Percentiles rank a stretch among this genome's conserved stretches.
These are phyloP conservation scores for Marmota flaviventris DNA, from an alignment of 2,113 vertebrate genomes.

Conservation along the genomic window DNA sequence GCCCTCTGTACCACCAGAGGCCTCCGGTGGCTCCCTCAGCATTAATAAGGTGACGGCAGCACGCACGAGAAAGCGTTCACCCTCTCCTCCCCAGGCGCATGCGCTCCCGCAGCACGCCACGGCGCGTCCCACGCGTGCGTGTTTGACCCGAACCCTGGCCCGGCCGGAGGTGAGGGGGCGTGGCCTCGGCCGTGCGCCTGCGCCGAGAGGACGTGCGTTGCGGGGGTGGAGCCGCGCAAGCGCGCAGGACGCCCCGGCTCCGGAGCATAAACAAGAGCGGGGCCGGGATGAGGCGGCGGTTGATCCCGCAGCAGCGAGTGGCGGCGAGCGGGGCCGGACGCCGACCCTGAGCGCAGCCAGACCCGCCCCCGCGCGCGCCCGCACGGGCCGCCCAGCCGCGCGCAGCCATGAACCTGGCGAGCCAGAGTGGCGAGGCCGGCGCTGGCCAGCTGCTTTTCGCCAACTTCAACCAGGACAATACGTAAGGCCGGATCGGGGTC, in stretches of 20 bases:
- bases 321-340: slow-evolving; percentile 53
- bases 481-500: slow-evolving; percentile 90
- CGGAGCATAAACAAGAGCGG: slow-evolving; percentile 89
- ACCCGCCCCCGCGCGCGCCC: slow-evolving; percentile 62
- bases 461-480: slow-evolving; percentile 99
- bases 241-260: slow-evolving; percentile 76
- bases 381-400: background rate
- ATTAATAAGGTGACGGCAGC: fast-evolving
- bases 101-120: background rate
- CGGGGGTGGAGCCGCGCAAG: slow-evolving; percentile 80
- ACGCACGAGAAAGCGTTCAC: fast-evolving
- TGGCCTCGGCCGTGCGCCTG: slow-evolving; percentile 43
- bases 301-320: slow-evolving; percentile 55
- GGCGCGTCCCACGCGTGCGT: background rate
- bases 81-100: background rate
- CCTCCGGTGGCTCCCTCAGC: fast-evolving
- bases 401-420: slow-evolving; percentile 96
- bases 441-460: slow-evolving; percentile 98
- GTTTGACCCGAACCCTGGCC: background rate
- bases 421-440: slow-evolving; percentile 97
- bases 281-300: slow-evolving; percentile 84
- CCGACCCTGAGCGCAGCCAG: slow-evolving; percentile 54
- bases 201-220: background rate
- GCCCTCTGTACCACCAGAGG: fast-evolving
- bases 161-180: slow-evolving; percentile 50